phyloP scores from a whole-genome alignment of 2,797 vertebrate species.

The Parotocinclus haroldoi region DNA sequence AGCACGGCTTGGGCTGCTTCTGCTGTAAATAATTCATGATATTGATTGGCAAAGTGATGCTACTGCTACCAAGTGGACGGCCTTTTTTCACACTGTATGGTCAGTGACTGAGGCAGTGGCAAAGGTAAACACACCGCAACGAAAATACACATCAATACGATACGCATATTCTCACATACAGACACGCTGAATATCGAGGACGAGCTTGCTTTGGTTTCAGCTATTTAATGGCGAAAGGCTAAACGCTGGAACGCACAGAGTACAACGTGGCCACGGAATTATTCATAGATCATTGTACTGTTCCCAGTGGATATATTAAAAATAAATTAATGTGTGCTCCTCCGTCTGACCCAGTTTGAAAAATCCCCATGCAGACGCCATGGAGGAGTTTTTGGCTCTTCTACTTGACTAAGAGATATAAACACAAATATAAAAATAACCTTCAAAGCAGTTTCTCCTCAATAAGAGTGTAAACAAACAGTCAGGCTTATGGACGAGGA shows the following conservation, averaged over 20 bases:
- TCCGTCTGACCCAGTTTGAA: slow-evolving; percentile 69
- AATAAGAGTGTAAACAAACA: slow-evolving; percentile 41
- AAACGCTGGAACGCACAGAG: slow-evolving; percentile 32
- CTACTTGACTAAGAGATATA: slow-evolving; percentile 43
- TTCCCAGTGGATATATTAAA: slow-evolving; percentile 68
- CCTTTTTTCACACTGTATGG: slow-evolving; percentile 55
- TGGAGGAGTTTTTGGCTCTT: slow-evolving; percentile 58
- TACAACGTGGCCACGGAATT: slow-evolving; percentile 53
- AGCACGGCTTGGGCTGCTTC: slow-evolving; percentile 68
- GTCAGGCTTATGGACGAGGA: slow-evolving; percentile 34
- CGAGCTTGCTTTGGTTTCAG: neutral
- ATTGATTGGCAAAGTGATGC: slow-evolving; percentile 68
- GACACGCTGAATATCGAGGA: neutral
- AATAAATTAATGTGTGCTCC: slow-evolving; percentile 67
- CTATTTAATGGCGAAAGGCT: slow-evolving; percentile 30
- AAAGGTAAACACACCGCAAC: too few species aligned
- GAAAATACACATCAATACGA: too few species aligned
- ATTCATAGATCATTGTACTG: slow-evolving; percentile 60
- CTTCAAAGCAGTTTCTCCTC: slow-evolving; percentile 44
- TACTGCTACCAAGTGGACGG: slow-evolving; percentile 65
- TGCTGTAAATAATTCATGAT: slow-evolving; percentile 74
- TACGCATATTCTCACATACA: too few species aligned
- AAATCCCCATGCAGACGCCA: slow-evolving; percentile 58
- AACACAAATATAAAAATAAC: slow-evolving; percentile 22
- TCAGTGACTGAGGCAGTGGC: slow-evolving; percentile 36